Evolutionary conservation across 2,113 vertebrate genomes (phyloP).

Genomic region (Ascaphus truei): DNA sequence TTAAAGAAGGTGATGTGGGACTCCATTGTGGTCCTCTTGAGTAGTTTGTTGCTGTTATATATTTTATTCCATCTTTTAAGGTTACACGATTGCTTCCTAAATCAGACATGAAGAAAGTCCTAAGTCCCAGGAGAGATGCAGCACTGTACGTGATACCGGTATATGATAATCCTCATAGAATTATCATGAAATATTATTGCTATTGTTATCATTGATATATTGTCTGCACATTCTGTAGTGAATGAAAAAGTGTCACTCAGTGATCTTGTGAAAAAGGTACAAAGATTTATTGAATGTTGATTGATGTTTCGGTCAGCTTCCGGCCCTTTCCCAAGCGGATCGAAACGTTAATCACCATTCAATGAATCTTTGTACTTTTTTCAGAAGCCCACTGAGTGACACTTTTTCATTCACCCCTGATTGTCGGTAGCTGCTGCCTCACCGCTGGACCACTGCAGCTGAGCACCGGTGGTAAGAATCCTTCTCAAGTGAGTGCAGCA

Average conservation of each 20-base stretch:
- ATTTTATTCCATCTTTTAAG: constrained; percentile 15
- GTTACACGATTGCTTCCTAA: constrained; percentile 21
- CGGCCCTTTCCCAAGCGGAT: too few relatives aligned
- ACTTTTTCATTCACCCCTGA: too few relatives aligned
- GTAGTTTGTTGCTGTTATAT: constrained; percentile 15
- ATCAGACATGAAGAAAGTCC: constrained; percentile 24
- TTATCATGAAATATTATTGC: constrained; percentile 15
- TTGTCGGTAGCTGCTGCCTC: too few relatives aligned
- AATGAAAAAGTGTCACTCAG: too few relatives aligned
- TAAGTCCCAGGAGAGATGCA: not conserved
- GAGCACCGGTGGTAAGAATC: not conserved
- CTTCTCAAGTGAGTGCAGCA: not conserved
- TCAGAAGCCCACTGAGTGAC: too few relatives aligned
- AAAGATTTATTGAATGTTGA: too few relatives aligned
- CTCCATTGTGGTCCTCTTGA: not conserved
- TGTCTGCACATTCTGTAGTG: not conserved
- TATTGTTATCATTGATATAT: constrained; percentile 1
- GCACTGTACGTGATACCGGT: not conserved
- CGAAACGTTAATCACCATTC: too few relatives aligned
- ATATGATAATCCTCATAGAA: constrained; percentile 16
- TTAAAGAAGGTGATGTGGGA: constrained; percentile 2
- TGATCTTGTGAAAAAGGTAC: too few relatives aligned
- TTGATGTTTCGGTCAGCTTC: too few relatives aligned
- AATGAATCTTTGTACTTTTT: too few relatives aligned
- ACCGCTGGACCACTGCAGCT: too few relatives aligned